A percentile compares a stretch with the other conserved stretches of the same genome.
These are phyloP conservation scores for Fistularia commersonii DNA, from an alignment of 2,797 vertebrate species.

Conservation along the genomic window DNA sequence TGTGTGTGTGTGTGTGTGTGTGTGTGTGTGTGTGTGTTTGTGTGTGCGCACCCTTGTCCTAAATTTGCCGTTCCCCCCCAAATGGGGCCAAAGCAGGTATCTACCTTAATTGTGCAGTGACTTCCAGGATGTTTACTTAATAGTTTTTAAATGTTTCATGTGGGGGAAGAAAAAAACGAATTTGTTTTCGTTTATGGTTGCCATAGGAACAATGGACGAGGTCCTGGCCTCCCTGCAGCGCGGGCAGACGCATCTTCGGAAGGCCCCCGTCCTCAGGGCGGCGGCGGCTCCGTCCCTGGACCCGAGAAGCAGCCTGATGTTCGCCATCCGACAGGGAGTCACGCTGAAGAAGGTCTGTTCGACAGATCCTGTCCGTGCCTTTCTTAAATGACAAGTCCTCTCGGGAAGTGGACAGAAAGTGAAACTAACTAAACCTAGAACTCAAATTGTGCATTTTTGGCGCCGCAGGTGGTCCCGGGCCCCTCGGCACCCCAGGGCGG, in stretches of 20 bases:
- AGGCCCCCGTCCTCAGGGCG: conserved; percentile 33
- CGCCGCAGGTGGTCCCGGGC: conserved; percentile 38
- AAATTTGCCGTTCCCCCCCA: conserved; percentile 27
- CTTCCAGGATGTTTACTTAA: conserved; percentile 14
- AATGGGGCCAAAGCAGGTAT: conserved; percentile 29
- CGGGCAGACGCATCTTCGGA: conserved; percentile 73
- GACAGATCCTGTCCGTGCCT: neutral
- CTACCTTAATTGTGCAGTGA: conserved; percentile 30
- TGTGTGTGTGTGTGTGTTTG: neutral
- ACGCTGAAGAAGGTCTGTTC: conserved; percentile 80
- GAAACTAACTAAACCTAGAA: neutral
- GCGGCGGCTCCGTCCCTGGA: conserved; percentile 31
- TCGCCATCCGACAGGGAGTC: conserved; percentile 87
- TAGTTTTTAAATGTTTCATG: neutral
- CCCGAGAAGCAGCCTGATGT: conserved; percentile 78
- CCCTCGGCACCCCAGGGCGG: conserved; percentile 18
- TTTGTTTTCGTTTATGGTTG: neutral
- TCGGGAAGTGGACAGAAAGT: too few species aligned
- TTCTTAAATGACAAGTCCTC: neutral
- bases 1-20: neutral
- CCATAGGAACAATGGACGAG: conserved; percentile 89
- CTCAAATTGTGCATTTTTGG: neutral
- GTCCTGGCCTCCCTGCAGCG: conserved; percentile 88
- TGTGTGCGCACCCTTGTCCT: conserved; percentile 36
- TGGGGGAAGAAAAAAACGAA: neutral